These are phyloP conservation scores for Parapsyche elsis DNA, from an alignment of 1,140 invertebrate genomes.

Conservation along the genomic window DNA sequence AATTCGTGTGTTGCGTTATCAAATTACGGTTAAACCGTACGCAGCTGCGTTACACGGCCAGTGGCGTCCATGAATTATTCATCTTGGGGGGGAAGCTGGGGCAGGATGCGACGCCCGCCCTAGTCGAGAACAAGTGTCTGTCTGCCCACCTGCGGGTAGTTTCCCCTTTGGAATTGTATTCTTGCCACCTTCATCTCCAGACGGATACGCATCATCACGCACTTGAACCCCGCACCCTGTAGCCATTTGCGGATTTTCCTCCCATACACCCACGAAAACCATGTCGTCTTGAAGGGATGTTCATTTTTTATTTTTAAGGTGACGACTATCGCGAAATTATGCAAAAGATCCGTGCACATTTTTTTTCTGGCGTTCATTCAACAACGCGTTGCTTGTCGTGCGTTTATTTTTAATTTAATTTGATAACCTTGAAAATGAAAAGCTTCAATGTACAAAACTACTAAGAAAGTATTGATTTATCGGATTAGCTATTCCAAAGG, in stretches of 20 bases:
- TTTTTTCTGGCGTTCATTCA: no score
- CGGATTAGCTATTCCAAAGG: no score
- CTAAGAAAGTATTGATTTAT: no score
- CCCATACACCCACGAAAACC: no score
- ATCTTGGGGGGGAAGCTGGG: conserved; percentile 10
- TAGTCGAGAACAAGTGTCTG: neutral
- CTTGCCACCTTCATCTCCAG: conserved; percentile 1
- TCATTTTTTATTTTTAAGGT: neutral
- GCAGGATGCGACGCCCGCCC: neutral
- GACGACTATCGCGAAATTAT: no score
- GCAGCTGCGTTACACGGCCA: conserved; percentile 27
- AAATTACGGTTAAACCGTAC: conserved; percentile 48
- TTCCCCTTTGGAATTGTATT: neutral
- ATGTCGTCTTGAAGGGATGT: neutral
- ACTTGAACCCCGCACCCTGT: neutral
- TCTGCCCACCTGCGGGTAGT: neutral
- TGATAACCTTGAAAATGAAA: no score
- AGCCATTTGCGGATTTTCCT: no score
- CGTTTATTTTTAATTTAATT: no score
- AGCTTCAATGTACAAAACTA: no score
- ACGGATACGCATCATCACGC: neutral
- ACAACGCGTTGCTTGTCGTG: no score
- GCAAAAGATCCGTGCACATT: no score
- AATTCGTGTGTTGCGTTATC: conserved; percentile 43
- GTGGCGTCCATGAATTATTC: conserved; percentile 47